Conservation (phyloP, 2,113 vertebrate species). For the Puffinus mauretanicus region DNA sequence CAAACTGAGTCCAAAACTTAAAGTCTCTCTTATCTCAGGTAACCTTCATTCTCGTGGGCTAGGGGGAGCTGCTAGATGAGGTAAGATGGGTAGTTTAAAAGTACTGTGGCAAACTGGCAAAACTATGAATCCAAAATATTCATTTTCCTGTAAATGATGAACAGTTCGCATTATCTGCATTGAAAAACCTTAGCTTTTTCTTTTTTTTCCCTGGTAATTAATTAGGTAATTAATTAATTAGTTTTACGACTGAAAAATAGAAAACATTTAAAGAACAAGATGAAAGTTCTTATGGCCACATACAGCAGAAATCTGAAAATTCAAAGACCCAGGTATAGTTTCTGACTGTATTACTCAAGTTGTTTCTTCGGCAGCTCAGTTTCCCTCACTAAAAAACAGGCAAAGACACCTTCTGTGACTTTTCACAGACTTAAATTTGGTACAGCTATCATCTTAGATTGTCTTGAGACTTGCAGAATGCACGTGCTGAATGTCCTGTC, state of each 20-base stretch:
- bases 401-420: not conserved
- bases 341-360: not conserved
- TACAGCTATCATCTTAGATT: not conserved
- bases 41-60: not conserved
- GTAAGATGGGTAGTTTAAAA: not conserved
- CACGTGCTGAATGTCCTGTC: not conserved
- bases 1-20: not conserved
- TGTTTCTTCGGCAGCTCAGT: not conserved
- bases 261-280: not conserved
- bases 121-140: not conserved
- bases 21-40: not conserved
- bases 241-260: not conserved
- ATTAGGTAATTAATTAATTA: not conserved
- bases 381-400: not conserved
- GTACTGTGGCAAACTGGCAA: not conserved
- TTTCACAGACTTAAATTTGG: not conserved
- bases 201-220: not conserved
- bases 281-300: not conserved
- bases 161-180: not conserved
- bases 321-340: not conserved
- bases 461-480: fast-evolving
- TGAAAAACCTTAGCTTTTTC: not conserved
- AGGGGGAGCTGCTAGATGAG: not conserved
- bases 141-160: not conserved
- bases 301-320: not conserved